Base-by-base conservation (phyloP, 23 tunicate species). In the Oikopleura dioica region DNA sequence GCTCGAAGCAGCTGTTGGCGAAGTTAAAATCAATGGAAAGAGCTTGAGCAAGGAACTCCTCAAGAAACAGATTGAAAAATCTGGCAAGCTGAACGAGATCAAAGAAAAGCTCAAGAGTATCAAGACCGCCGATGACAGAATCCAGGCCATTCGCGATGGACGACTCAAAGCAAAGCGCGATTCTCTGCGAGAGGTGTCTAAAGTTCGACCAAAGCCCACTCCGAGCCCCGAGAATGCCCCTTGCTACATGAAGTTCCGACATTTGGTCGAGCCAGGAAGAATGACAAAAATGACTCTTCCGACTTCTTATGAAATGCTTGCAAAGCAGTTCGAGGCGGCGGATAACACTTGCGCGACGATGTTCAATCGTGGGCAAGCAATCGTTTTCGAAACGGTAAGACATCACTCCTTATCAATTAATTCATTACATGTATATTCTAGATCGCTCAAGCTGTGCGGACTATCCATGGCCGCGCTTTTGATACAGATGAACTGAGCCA, bases 31-130 rank as follows among this genome's bases (percentile, higher is more conserved):
- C 26, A 31, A 28, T 31, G 33, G 4, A 28, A 63, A 28, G 26
- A 63, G 26, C 30, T 31, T 63, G 4, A 16, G 32, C 32, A 63
- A 63, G 33, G 72, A 63, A 63, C 4, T 63, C 32, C 72, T 63
- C 29, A 63, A 63, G 33, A 63, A 63, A 28, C 72, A 63, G 72
- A 23, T 63, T 28, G 72, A 63, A 63, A 63, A 63, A 28, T 12
- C 30, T 63, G 72, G 72, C 29, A 63, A 63, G 33, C 33, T 63
- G 26, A 63, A 63, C 72, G 72, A 63, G 72, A 23, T 63, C 29
- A 63, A 63, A 31, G 29, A 23, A 2, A 63, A 63, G 33, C 29
- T 63, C 72, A 31, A 31, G 30, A 31, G 26, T 2, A 28, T 63
- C 33, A 63, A 63, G 33, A 31, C 16, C 26, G 26, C 26, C 26